A percentile compares a stretch with the other conserved stretches of the same genome.
Evolutionary conservation across 2,888 invertebrate genomes (phyloP).

Genomic region (Adelphocoris suturalis): DNA sequence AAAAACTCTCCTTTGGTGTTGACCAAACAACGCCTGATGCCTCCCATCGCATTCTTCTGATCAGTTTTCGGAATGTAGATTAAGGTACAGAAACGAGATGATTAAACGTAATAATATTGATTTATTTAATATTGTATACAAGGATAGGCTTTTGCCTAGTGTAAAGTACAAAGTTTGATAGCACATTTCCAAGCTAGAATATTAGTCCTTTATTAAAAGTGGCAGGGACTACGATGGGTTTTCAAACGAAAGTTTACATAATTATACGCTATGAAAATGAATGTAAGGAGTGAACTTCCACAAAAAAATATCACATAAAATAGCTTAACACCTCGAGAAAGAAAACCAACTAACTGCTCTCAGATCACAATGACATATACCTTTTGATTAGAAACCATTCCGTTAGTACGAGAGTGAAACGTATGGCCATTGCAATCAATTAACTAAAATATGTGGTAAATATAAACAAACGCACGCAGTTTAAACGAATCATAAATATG

Average conservation of each 20-base stretch:
- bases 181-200: conserved; percentile 54
- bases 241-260: conserved; percentile 24
- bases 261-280: not conserved
- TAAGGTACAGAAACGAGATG: not conserved
- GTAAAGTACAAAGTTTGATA: conserved; percentile 70
- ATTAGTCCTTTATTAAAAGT: conserved; percentile 56
- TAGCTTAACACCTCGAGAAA: conserved; percentile 5
- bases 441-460: no score
- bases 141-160: conserved; percentile 65
- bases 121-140: conserved; percentile 71
- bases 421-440: not conserved
- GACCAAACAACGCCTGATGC: no score
- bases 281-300: conserved; percentile 33
- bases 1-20: no score
- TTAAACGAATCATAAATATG: no score
- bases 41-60: no score
- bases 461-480: no score
- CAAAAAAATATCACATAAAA: conserved; percentile 56
- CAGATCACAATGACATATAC: conserved; percentile 15
- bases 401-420: not conserved
- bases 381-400: not conserved
- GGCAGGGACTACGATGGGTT: conserved; percentile 55
- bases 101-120: conserved; percentile 66
- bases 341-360: not conserved
- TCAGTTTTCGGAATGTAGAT: no score